A percentile compares a stretch with the other conserved stretches of the same genome.
phyloP scores from a whole-genome alignment of 2,888 invertebrate species.

The Gastrophysa polygoni region DNA sequence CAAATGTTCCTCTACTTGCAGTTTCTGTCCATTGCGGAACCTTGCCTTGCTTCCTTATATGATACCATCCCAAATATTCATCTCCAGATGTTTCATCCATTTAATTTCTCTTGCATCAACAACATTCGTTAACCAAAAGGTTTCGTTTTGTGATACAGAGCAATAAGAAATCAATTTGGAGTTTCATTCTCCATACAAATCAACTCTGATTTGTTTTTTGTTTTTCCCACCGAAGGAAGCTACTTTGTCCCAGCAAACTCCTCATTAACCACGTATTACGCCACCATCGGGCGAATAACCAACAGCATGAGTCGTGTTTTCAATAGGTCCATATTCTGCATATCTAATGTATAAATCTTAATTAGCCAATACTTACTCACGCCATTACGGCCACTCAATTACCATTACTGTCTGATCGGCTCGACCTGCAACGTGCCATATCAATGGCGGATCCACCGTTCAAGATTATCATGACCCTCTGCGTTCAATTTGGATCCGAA shows the following conservation, averaged over 20 bases:
- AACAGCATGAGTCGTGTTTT: slow-evolving; percentile 37
- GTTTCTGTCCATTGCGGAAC: no score
- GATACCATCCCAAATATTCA: no score
- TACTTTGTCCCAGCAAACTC: slow-evolving; percentile 1
- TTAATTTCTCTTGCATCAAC: no score
- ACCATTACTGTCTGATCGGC: slow-evolving; percentile 51
- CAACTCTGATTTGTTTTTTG: no score
- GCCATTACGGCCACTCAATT: slow-evolving; percentile 53
- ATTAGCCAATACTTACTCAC: slow-evolving; percentile 52
- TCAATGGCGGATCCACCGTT: slow-evolving; percentile 46
- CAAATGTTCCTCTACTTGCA: no score
- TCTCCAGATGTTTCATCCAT: no score
- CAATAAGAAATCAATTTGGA: no score
- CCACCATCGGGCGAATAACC: slow-evolving; percentile 4
- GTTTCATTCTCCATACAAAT: no score
- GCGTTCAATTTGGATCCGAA: slow-evolving; percentile 21
- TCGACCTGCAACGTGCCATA: slow-evolving; percentile 49
- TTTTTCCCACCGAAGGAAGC: background rate
- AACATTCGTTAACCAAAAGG: no score
- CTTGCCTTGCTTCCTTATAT: no score
- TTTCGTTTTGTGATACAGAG: no score
- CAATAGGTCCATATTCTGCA: slow-evolving; percentile 40
- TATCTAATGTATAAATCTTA: slow-evolving; percentile 55
- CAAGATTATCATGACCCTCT: slow-evolving; percentile 32
- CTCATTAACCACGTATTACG: slow-evolving; percentile 5